Conservation (phyloP, 2,888 invertebrate species). For the Scaptomyza cyrtandrae region DNA sequence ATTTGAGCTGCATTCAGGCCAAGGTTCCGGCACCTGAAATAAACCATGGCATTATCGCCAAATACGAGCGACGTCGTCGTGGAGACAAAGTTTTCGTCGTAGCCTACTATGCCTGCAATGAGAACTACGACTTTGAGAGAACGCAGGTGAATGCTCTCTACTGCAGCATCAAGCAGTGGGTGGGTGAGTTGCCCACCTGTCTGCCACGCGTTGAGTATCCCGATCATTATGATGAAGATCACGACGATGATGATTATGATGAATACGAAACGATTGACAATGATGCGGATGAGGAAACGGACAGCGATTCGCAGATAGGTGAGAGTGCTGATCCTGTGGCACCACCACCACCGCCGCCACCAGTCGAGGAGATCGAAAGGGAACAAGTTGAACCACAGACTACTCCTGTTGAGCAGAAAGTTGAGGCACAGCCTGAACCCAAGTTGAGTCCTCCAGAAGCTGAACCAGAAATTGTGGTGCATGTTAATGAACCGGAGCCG, state of each 20-base stretch:
- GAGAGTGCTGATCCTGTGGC: conserved; percentile 37
- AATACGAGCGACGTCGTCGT: conserved; percentile 82
- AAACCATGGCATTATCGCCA: conserved; percentile 80
- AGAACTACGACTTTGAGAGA: conserved; percentile 85
- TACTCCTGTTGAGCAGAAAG: background rate
- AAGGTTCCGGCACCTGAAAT: conserved; percentile 83
- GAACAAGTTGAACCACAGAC: conserved; percentile 15
- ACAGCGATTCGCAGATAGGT: conserved; percentile 13
- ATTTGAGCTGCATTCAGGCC: conserved; percentile 83
- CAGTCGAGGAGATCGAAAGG: conserved; percentile 31
- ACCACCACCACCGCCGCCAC: conserved; percentile 61
- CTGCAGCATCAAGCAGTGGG: conserved; percentile 86
- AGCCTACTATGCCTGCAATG: conserved; percentile 86
- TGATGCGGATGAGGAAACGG: conserved; percentile 44
- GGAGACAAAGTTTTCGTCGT: conserved; percentile 86
- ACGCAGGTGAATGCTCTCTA: conserved; percentile 85
- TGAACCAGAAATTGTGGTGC: conserved; percentile 25
- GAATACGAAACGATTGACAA: conserved; percentile 60
- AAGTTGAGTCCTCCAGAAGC: background rate
- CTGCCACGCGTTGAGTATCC: conserved; percentile 63
- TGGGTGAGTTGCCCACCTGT: conserved; percentile 86
- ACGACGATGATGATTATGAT: conserved; percentile 51
- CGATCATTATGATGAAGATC: conserved; percentile 54
- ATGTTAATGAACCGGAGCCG: background rate
- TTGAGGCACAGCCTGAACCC: background rate